Conservation (phyloP, 2,797 vertebrate species). For the Prunella strophiata region DNA sequence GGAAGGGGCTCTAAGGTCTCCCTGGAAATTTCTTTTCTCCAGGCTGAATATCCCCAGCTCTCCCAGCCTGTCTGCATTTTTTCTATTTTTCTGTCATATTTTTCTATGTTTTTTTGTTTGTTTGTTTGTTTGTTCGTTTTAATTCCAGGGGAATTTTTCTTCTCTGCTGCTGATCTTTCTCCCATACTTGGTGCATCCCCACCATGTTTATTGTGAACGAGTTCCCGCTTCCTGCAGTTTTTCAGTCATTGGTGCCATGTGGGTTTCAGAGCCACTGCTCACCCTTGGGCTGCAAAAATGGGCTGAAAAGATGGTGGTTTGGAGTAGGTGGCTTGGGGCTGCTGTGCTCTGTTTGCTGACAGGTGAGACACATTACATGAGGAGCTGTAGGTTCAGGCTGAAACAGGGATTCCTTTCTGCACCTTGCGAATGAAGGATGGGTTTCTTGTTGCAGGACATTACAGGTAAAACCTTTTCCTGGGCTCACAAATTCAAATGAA, state of each 20-base stretch:
- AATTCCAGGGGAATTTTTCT: not conserved
- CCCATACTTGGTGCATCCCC: not conserved
- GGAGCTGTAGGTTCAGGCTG: not conserved
- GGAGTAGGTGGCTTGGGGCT: not conserved
- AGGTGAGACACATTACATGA: not conserved
- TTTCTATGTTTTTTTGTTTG: not conserved
- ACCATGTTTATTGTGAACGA: not conserved
- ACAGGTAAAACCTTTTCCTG: not conserved
- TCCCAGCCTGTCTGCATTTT: not conserved
- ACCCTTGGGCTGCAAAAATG: not conserved
- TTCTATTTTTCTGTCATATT: not conserved
- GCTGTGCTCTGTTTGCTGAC: not conserved
- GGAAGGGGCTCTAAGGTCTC: not conserved
- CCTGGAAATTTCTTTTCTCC: not conserved
- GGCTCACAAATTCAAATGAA: not conserved
- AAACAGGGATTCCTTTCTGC: not conserved
- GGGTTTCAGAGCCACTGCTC: not conserved
- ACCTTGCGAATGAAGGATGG: accelerated
- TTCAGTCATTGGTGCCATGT: accelerated
- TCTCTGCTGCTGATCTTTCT: not conserved
- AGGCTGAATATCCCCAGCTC: not conserved
- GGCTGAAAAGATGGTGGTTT: accelerated
- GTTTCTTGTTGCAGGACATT: not conserved
- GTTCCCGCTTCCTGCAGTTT: accelerated
- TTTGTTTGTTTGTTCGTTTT: not conserved